Evolutionary conservation across 2,797 vertebrate species (phyloP), one percentile per base, ranked within the genome.

Genomic region (Labeo calbasu): DNA sequence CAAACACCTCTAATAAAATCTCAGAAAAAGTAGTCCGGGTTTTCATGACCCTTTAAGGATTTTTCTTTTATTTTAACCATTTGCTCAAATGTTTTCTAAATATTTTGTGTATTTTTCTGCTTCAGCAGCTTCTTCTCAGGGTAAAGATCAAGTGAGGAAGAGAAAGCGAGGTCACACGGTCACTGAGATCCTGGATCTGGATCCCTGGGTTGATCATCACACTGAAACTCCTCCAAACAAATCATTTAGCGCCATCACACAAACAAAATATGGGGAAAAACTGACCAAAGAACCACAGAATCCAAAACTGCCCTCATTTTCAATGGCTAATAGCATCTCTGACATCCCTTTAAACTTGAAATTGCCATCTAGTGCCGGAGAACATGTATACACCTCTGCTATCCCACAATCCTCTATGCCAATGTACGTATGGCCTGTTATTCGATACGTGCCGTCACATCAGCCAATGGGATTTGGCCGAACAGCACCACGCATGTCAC

Each of bases 121-220:
- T 82, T 75, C 17, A 82, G 55, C 17, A 82, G 55, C 57, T 82
- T 13, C 23, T n/a, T 23, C 8, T 51, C 57, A 65, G 32, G 19
- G 11, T 71, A 71, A 81, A 71, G 32, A 69, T 36, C 32, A 43
- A 7, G 57, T 21, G 55, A 82, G 14, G 53, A 70, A 46, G 78
- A 93, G 89, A 51, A 97, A 96, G 93, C 94, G 95, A 89, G 97
- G 97, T 87, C 92, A 97, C 91, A 97, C 95, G 0, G 95, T 97
- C 86, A 96, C 94, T 82, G 97, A 97, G 91, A 98, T 97, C 88
- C 95, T 98, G 36, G 92, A 92, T 85, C 88, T 93, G 17, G 96
- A 96, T 84, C 94, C 94, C 9, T 2, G 8, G 15, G 5, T 68
- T 53, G 21, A 36, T 23, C 65, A 61, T 59, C 66, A 48, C 82